Percentiles rank a stretch among this genome's conserved stretches.
Conservation (phyloP, 2,888 invertebrate species). For the Amorpha juglandis region DNA sequence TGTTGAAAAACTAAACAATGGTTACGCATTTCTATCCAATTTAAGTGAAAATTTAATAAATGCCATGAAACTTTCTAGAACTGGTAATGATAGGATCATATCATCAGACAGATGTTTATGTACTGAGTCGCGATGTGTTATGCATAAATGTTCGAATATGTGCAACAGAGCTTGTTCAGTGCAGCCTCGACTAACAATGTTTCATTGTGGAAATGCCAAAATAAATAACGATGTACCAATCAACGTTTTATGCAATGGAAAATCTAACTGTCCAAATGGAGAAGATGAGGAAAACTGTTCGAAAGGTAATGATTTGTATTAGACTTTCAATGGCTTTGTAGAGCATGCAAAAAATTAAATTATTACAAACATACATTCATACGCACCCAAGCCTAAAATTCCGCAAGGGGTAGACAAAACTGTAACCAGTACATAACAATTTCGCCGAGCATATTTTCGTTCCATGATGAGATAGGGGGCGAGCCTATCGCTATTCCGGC, state of each 20-base stretch:
- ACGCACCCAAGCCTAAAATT: too few relatives aligned
- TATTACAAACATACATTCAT: too few relatives aligned
- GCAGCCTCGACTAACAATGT: conserved; percentile 55
- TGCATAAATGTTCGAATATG: conserved; percentile 50
- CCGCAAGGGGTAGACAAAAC: too few relatives aligned
- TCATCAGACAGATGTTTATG: conserved; percentile 58
- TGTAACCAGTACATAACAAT: too few relatives aligned
- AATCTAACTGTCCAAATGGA: conserved; percentile 56
- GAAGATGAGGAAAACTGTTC: conserved; percentile 66
- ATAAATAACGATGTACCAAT: conserved; percentile 48
- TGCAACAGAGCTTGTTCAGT: conserved; percentile 60
- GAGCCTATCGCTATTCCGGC: too few relatives aligned
- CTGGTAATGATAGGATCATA: conserved; percentile 60
- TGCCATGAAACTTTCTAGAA: conserved; percentile 62
- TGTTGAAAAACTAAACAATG: conserved; percentile 46
- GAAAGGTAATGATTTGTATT: conserved; percentile 47
- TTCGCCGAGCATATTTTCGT: too few relatives aligned
- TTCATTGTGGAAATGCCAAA: conserved; percentile 46
- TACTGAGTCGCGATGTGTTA: conserved; percentile 51
- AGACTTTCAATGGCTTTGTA: neutral
- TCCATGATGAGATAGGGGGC: too few relatives aligned
- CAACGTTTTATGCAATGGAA: conserved; percentile 61
- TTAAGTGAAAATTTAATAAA: conserved; percentile 57
- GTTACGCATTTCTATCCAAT: conserved; percentile 50
- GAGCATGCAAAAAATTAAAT: neutral